phyloP scores from a whole-genome alignment of 2,888 invertebrate genomes.

The Anagyrus pseudococci region DNA sequence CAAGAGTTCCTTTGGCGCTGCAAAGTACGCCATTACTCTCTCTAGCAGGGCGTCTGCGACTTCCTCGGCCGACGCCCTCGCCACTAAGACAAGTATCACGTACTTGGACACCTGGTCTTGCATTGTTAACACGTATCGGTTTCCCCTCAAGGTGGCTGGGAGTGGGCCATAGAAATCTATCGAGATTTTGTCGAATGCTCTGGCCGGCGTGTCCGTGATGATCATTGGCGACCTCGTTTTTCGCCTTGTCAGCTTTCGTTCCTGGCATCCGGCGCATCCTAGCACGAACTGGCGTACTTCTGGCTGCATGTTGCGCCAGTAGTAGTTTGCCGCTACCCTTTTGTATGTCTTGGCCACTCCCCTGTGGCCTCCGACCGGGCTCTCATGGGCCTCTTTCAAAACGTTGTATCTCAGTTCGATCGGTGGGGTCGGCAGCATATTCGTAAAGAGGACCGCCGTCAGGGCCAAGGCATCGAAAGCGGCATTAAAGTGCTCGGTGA shows the following conservation, averaged over 20 bases:
- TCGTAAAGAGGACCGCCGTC: neutral
- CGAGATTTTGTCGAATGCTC: no score
- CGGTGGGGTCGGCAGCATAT: neutral
- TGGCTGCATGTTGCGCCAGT: neutral
- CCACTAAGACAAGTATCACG: neutral
- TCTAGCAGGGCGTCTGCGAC: neutral
- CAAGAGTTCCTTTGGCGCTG: neutral
- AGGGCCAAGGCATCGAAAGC: no score
- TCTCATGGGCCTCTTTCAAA: slow-evolving; percentile 1
- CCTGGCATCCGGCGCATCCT: neutral
- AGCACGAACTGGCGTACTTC: neutral
- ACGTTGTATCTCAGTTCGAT: neutral
- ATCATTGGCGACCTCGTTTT: neutral
- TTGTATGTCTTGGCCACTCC: neutral
- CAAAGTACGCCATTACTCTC: neutral
- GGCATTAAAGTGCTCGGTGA: no score
- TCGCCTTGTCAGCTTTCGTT: neutral
- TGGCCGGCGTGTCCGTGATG: neutral
- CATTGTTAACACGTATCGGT: neutral
- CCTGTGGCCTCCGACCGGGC: neutral
- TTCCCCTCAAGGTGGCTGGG: no score
- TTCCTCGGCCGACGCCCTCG: neutral
- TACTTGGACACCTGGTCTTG: neutral
- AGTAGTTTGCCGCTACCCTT: no score
- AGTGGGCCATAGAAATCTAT: no score